These are phyloP conservation scores for Hippopotamus amphibius DNA, from an alignment of 2,113 vertebrate genomes.

Conservation along the genomic window DNA sequence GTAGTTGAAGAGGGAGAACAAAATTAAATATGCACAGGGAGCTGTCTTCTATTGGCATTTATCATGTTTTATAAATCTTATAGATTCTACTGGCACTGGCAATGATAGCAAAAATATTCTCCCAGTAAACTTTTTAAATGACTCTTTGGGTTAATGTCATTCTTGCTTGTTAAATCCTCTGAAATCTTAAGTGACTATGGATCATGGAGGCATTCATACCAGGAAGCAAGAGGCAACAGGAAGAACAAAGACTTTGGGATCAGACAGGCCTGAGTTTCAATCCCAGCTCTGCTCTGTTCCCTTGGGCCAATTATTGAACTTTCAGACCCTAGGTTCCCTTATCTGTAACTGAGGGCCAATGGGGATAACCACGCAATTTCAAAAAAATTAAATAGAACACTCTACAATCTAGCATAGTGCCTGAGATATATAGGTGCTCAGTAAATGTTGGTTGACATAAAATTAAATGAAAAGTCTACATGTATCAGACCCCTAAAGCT, in stretches of 20 bases:
- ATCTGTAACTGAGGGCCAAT: neutral
- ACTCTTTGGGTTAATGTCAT: neutral
- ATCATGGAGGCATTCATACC: neutral
- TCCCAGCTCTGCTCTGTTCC: neutral
- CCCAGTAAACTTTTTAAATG: neutral
- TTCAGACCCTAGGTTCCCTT: neutral
- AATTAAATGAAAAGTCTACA: conserved; percentile 15
- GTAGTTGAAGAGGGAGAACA: neutral
- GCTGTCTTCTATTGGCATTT: neutral
- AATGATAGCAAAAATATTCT: neutral
- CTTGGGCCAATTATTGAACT: neutral
- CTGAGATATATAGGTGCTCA: neutral
- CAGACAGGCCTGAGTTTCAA: neutral
- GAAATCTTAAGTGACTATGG: neutral
- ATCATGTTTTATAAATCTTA: neutral
- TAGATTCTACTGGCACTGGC: neutral
- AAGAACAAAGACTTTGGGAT: neutral
- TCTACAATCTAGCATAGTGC: neutral
- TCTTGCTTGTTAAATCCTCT: neutral
- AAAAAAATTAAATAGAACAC: neutral
- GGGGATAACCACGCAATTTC: neutral
- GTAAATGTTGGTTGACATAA: conserved; percentile 13
- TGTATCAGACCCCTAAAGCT: neutral
- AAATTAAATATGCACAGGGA: neutral
- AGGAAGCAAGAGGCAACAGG: neutral